Evolutionary conservation across 1,140 invertebrate species (phyloP).

Genomic region (Helicoverpa armigera): DNA sequence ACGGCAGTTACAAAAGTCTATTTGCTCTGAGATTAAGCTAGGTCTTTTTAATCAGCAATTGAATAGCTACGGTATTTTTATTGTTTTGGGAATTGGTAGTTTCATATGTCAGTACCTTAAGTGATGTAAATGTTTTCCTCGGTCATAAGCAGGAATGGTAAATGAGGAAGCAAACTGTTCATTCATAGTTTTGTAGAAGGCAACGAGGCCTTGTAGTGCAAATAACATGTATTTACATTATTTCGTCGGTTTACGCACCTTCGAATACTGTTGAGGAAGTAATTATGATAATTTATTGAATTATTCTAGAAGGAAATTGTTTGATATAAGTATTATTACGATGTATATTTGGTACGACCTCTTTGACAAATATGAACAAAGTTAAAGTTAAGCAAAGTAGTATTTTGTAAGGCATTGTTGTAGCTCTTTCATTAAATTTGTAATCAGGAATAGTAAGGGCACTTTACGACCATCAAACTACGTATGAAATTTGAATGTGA

Average conservation of each 20-base stretch:
- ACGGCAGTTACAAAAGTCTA: too few relatives aligned
- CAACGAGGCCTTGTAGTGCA: conserved; percentile 8
- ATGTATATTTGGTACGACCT: background rate
- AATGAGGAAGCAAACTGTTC: conserved; percentile 6
- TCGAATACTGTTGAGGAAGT: conserved; percentile 12
- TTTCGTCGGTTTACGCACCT: conserved; percentile 20
- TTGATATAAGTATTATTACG: too few relatives aligned
- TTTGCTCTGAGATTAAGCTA: too few relatives aligned
- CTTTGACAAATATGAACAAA: background rate
- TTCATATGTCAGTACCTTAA: background rate
- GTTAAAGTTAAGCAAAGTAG: too few relatives aligned
- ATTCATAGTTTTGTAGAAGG: background rate
- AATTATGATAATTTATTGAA: background rate
- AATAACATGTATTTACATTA: conserved; percentile 18
- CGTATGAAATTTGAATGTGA: too few relatives aligned
- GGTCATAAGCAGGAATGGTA: background rate
- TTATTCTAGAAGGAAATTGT: background rate
- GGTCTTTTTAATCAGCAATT: too few relatives aligned
- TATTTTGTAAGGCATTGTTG: too few relatives aligned
- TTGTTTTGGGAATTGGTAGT: background rate
- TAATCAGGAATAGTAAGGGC: too few relatives aligned
- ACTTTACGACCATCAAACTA: too few relatives aligned
- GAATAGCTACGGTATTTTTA: background rate
- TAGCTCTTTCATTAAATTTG: too few relatives aligned
- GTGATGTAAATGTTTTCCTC: too few relatives aligned